Base-by-base conservation (phyloP, 2,888 invertebrate species). In the Arge pagana region DNA sequence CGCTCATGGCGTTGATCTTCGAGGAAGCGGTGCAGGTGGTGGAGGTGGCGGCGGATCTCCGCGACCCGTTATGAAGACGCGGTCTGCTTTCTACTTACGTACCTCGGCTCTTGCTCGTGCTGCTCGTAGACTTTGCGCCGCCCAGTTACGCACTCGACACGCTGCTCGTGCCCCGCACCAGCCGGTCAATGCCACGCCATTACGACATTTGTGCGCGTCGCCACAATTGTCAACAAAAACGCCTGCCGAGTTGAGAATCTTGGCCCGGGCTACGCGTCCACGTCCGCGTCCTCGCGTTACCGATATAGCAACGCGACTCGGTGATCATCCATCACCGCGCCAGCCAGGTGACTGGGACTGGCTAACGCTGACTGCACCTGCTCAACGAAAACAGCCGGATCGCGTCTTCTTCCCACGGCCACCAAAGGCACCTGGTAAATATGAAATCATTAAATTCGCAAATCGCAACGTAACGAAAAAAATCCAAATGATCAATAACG, bases 31-130 rank as follows among this genome's bases (percentile, higher is more conserved):
- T 4, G 61, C 57, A 5, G 54, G 10, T 15, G 58, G 64, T 0
- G 70, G 68, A 21, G 71, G 69, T 0, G 66, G 74, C 2, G 66
- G 65, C 33, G 74, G 74, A 24, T 89, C 89, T 40, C 89, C 95
- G 54, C 84, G 95, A 51, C 96, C 96, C 48, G 93, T 96, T 37
- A 94, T 96, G 94, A 96, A 96, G 81, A 96, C 96, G 48, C 86
- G 96, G 70, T 94, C 96, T 62, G 96, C 96, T 55, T 96, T 97
- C 82, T 96, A 94, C 81, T 83, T 96, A 71, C 89, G 91, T 77
- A 95, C 93, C 50, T 94, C 95, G 68, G 88, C 93, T 53, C 83
- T 93, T 74, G 95, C 96, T 55, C 85, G 93, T 65, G 86, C 95
- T 58, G 94, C 96, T 50, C 85, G 96, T 56, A 83, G 93, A 58